A percentile compares a stretch with the other conserved stretches of the same genome.
phyloP scores from a whole-genome alignment of 2,888 invertebrate genomes.

The Luperina testacea region DNA sequence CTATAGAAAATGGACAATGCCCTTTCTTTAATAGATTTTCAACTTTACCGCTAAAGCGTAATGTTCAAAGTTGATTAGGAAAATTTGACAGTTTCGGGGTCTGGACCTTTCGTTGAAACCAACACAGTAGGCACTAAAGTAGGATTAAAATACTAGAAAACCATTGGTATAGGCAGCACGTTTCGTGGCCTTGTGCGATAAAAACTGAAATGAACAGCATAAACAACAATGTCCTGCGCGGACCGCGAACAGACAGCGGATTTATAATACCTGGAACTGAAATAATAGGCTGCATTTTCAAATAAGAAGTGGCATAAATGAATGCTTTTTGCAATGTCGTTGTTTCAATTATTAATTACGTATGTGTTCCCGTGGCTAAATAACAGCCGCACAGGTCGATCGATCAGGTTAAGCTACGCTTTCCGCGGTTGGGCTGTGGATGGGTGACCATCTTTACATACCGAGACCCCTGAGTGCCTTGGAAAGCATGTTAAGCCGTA shows the following conservation, averaged over 20 bases:
- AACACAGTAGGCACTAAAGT: not conserved
- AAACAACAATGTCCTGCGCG: conserved; percentile 73
- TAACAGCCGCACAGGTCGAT: too few species aligned
- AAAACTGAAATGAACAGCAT: conserved; percentile 72
- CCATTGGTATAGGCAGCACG: conserved; percentile 1
- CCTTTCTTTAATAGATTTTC: too few species aligned
- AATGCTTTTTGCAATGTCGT: not conserved
- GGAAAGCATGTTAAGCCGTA: too few species aligned
- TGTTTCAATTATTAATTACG: not conserved
- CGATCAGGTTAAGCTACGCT: too few species aligned
- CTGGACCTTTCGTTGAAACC: not conserved
- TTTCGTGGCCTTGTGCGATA: conserved; percentile 66
- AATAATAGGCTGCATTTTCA: conserved; percentile 17
- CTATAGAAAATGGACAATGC: too few species aligned
- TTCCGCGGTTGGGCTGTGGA: too few species aligned
- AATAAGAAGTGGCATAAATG: conserved; percentile 4
- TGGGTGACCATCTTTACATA: too few species aligned
- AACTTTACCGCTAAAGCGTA: too few species aligned
- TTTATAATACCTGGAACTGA: conserved; percentile 56
- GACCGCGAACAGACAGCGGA: conserved; percentile 47
- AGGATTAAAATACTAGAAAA: conserved; percentile 1
- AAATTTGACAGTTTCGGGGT: too few species aligned
- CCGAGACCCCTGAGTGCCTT: too few species aligned
- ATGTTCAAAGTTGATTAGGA: too few species aligned
- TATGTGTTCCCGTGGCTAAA: too few species aligned